These are phyloP conservation scores for Hartigia nigra DNA, from an alignment of 2,888 invertebrate species.

Conservation along the genomic window DNA sequence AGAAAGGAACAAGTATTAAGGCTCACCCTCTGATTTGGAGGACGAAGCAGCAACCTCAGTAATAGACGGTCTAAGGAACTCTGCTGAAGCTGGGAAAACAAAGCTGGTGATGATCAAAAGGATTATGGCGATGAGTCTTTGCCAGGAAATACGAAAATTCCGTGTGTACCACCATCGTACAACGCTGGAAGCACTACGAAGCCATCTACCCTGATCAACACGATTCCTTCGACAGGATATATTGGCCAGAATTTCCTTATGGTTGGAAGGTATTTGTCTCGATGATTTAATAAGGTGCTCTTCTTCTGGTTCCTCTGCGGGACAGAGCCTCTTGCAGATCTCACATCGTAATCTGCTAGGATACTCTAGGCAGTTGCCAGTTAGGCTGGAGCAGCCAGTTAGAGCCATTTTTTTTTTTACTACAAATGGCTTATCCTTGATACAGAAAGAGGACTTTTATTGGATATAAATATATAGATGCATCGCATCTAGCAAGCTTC, in stretches of 20 bases:
- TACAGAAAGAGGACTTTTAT: background rate
- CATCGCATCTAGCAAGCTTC: background rate
- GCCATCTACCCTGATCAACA: conserved; percentile 37
- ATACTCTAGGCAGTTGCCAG: background rate
- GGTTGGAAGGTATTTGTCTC: background rate
- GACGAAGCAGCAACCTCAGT: conserved; percentile 2
- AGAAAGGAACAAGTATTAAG: background rate
- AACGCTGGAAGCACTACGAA: conserved; percentile 53
- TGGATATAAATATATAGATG: background rate
- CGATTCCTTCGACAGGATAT: background rate
- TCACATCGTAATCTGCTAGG: background rate
- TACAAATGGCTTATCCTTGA: background rate
- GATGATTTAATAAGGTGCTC: conserved; percentile 15
- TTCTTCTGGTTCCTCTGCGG: conserved; percentile 22
- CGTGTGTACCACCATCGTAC: conserved; percentile 50
- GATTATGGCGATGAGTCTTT: conserved; percentile 11
- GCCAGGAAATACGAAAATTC: conserved; percentile 15
- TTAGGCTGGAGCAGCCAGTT: background rate
- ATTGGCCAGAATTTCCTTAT: background rate
- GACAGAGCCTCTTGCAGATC: background rate
- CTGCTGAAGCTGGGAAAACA: conserved; percentile 25
- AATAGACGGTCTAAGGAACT: background rate
- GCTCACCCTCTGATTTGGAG: conserved; percentile 38
- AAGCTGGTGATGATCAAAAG: conserved; percentile 31
- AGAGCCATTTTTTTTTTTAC: background rate